phyloP scores from a whole-genome alignment of 1,140 invertebrate species.

The Medauroidea extradentata region DNA sequence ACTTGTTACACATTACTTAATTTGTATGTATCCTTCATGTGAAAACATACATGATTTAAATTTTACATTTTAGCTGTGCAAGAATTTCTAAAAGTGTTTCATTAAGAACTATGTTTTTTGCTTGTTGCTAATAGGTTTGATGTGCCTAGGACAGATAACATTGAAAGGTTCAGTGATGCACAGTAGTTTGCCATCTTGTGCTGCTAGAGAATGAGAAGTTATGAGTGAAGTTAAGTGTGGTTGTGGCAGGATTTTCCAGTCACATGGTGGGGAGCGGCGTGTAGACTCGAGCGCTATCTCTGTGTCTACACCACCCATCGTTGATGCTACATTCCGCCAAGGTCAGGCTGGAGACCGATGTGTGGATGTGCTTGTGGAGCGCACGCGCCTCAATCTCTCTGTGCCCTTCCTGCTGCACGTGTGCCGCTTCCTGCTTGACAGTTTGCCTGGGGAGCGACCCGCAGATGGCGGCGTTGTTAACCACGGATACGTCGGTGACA shows the following conservation, averaged over 20 bases:
- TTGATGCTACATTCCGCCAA: constrained; percentile 59
- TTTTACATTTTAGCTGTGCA: too few relatives aligned
- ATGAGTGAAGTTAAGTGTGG: neutral
- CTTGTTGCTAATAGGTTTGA: too few relatives aligned
- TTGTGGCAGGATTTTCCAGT: constrained; percentile 58
- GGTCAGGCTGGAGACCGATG: constrained; percentile 57
- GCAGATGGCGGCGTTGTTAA: constrained; percentile 62
- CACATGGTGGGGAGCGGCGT: constrained; percentile 53
- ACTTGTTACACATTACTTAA: too few relatives aligned
- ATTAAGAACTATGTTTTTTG: too few relatives aligned
- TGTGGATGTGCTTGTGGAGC: constrained; percentile 65
- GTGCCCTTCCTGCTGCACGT: constrained; percentile 66
- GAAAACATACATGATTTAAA: too few relatives aligned
- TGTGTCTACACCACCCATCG: constrained; percentile 59
- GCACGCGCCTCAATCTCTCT: constrained; percentile 66
- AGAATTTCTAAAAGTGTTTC: too few relatives aligned
- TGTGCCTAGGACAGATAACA: too few relatives aligned
- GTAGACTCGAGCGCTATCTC: constrained; percentile 56
- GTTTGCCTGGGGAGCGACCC: constrained; percentile 52
- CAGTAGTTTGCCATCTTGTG: too few relatives aligned
- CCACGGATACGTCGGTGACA: constrained; percentile 59
- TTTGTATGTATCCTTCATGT: too few relatives aligned
- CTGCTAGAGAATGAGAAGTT: too few relatives aligned
- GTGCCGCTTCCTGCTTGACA: constrained; percentile 61
- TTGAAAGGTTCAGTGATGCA: too few relatives aligned